Evolutionary conservation across 2,888 invertebrate genomes (phyloP), one percentile per base, ranked within the genome.

Genomic region (Euproctis similis): DNA sequence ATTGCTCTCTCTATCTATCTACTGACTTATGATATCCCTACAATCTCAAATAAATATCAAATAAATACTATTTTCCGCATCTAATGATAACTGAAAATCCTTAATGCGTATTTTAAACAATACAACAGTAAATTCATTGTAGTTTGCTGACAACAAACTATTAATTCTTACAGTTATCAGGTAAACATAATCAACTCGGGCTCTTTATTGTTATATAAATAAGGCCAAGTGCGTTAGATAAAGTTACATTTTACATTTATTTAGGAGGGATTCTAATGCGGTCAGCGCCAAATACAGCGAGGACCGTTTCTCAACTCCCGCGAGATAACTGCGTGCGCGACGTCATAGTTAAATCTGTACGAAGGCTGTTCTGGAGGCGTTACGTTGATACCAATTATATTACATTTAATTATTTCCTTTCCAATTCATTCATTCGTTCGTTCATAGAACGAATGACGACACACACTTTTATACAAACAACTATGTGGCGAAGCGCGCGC

Each of bases 391-490:
- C 60, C 65, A 53, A 70, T 74, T 78, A 76, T 75, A 73, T 70
- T 66, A 69, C 61, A 71, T 75, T 75, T 77, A 75, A 73, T 74
- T 74, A 76, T 77, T 73, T 76, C 76, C 77, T 78, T 80, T 81
- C 80, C 54, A 75, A 76, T 71, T 60, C 50, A 62, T 60, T n/a
- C n/a, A n/a, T n/a, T n/a, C n/a, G n/a, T n/a, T n/a, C n/a, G n/a
- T n/a, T n/a, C n/a, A n/a, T 60, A 62, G 59, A 59, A 63, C 63
- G 55, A 42, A 66, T 66, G 53, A 58, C 45, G 48, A 46, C 28
- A 33, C 29, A 34, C 24, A 33, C 33, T 38, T 45, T 39, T 34
- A 29, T 36, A 32, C 18, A 14, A 24, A 32, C 19, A 13, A 24
- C 12, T 20, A 19, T 34, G 30, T 24, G 13, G 19, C 26, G n/a